Evolutionary conservation across 2,888 invertebrate genomes (phyloP), one percentile per base, ranked within the genome.

Genomic region (Catotricha subobsoleta): DNA sequence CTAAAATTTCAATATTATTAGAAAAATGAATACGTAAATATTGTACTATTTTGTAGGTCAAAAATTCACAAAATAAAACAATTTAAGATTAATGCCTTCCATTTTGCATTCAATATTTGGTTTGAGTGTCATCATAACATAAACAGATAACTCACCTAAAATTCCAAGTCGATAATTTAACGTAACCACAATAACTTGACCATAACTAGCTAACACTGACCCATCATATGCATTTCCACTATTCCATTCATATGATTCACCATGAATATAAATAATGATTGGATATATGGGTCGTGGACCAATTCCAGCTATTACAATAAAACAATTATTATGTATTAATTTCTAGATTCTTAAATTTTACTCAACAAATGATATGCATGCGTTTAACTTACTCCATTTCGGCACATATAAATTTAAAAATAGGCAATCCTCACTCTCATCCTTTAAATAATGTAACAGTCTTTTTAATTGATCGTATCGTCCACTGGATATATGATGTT

Each of bases 191-290:
- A 87, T 77, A 34, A 86, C 74, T 52, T 81, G 76, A n/a, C 86
- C 94, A 55, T 87, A 91, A 45, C 88, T 80, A 13, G 97, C 80
- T 48, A 98, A 62, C 35, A 94, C 80, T 46, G 84, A 82, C 12
- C 92, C 95, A 59, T 98, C 97, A 62, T 95, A 97, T 0, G 92
- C 82, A 63, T 95, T 95, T 45, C 95, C 97, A 21, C 92, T 87
- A 57, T 91, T 91, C 84, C 91, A 94, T 56, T 92, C 91, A 60
- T 87, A 94, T 1, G 90, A 90, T 58, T 94, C 94, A 0, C 92
- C 94, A 52, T 92, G 92, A 47, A 95, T 77, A 61, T 87, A 91
- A 37, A 94, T 82, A 58, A 94, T 72, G 1, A 92, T 87, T 0
- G 91, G 84, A 58, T 76, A 76, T 52, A 71, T 76, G 49, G 69